These are phyloP conservation scores for Rhyacophila evoluta DNA, from an alignment of 2,888 invertebrate species.

Conservation along the genomic window DNA sequence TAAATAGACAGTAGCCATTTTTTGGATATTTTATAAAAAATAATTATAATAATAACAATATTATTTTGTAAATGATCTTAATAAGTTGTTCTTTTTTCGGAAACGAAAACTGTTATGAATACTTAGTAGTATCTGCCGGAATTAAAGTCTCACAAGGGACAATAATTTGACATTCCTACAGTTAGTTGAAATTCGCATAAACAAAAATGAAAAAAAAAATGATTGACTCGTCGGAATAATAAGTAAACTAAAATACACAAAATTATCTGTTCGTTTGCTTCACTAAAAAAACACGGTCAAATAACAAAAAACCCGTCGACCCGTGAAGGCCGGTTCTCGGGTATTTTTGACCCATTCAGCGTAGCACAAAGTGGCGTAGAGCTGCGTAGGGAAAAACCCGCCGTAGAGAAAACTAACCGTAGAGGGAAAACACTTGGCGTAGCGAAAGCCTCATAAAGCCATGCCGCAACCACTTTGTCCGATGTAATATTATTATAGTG, in stretches of 20 bases:
- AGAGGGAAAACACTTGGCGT: slow-evolving; percentile 14
- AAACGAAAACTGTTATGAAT: too few relatives aligned
- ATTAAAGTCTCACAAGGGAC: too few relatives aligned
- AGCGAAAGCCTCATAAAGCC: not conserved
- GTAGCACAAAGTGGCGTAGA: not conserved
- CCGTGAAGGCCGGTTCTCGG: not conserved
- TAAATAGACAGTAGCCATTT: too few relatives aligned
- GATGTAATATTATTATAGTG: slow-evolving; percentile 26
- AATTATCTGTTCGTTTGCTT: not conserved
- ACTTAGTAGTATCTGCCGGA: too few relatives aligned
- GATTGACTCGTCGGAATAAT: too few relatives aligned
- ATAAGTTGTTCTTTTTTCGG: too few relatives aligned
- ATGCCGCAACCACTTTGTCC: slow-evolving; percentile 3
- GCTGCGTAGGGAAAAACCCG: not conserved
- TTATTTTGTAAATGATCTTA: too few relatives aligned
- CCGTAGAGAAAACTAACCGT: not conserved
- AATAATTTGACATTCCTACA: too few relatives aligned
- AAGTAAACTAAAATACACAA: not conserved
- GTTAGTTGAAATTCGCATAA: too few relatives aligned
- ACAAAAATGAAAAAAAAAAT: too few relatives aligned
- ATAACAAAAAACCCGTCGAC: not conserved
- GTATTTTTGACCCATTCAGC: slow-evolving; percentile 12
- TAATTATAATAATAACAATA: too few relatives aligned
- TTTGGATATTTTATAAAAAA: too few relatives aligned
- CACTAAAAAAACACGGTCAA: slow-evolving; percentile 9